phyloP scores from a whole-genome alignment of 1,140 invertebrate genomes.

The Dinoponera quadriceps region DNA sequence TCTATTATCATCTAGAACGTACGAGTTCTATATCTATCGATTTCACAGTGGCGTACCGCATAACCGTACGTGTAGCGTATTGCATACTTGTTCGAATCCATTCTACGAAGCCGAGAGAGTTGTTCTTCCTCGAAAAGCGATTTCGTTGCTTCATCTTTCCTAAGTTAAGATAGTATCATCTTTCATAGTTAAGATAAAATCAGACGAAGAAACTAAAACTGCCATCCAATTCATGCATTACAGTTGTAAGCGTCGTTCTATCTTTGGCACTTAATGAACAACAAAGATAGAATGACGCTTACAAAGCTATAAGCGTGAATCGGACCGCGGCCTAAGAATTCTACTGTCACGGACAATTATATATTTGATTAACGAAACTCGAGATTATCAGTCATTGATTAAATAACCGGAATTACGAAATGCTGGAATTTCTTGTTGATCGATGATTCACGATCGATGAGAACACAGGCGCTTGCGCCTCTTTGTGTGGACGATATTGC shows the following conservation, averaged over 20 bases:
- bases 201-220: not conserved
- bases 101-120: not conserved
- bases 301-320: too few species aligned
- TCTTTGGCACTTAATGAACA: too few species aligned
- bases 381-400: not conserved
- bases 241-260: too few species aligned
- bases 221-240: too few species aligned
- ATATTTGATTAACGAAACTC: not conserved
- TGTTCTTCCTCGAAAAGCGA: not conserved
- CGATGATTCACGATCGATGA: conserved; percentile 1
- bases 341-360: too few species aligned
- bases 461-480: not conserved
- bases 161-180: not conserved
- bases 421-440: conserved; percentile 3
- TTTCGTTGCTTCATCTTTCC: not conserved
- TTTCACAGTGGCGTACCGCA: not conserved
- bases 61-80: too few species aligned
- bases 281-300: not conserved
- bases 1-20: too few species aligned
- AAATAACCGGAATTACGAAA: not conserved
- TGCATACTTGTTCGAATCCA: not conserved
- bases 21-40: not conserved
- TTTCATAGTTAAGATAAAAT: not conserved
- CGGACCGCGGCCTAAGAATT: too few species aligned
- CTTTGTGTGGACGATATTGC: not conserved